Conservation (phyloP, 1,140 invertebrate genomes). For the Atta texana region DNA sequence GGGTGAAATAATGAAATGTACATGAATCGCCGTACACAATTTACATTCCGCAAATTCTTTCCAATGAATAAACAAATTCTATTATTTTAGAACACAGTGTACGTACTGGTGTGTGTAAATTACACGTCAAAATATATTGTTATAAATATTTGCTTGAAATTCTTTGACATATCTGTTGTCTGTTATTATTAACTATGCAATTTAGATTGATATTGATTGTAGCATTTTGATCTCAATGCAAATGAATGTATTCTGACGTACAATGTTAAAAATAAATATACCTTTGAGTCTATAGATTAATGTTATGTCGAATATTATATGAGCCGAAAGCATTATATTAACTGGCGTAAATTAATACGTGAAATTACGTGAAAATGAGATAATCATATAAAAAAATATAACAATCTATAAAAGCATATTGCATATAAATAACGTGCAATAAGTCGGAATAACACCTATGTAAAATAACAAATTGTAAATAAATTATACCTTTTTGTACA, state of each 20-base stretch:
- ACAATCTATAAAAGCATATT: background rate
- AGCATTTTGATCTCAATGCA: background rate
- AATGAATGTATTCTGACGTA: conserved; percentile 13
- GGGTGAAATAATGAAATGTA: background rate
- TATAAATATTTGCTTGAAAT: background rate
- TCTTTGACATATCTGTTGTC: background rate
- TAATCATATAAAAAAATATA: background rate
- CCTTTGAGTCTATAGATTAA: background rate
- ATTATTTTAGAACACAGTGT: background rate
- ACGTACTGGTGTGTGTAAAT: background rate
- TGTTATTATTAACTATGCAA: conserved; percentile 20
- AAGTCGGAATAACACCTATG: background rate
- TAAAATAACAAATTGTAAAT: conserved; percentile 13
- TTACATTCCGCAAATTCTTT: background rate
- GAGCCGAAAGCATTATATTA: background rate
- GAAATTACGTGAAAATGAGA: background rate
- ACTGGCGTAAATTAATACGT: background rate
- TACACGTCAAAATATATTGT: conserved; percentile 3
- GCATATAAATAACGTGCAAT: background rate
- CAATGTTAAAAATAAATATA: background rate
- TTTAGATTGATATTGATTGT: background rate
- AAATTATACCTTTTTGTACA: background rate
- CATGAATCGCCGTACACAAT: background rate
- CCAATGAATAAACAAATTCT: background rate
- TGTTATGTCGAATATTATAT: background rate